Conservation (phyloP, 2,888 invertebrate species). For the Vannuccia rotundouncinata region DNA sequence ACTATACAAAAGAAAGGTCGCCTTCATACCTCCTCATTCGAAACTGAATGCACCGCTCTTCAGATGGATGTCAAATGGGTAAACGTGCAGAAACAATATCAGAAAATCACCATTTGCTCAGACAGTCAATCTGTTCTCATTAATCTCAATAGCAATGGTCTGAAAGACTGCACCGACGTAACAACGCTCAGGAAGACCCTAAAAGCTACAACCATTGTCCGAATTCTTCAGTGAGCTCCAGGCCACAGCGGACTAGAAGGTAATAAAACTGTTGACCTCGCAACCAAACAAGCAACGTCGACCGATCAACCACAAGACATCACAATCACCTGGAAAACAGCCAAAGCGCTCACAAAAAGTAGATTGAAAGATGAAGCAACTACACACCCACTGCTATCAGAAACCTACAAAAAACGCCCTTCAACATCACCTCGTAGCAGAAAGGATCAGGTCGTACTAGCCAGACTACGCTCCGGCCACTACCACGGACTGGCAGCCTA, state of each 20-base stretch:
- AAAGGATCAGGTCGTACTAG: not conserved
- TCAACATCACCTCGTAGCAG: slow-evolving; percentile 1
- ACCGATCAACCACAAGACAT: not conserved
- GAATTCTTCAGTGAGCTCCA: not conserved
- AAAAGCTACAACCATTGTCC: not conserved
- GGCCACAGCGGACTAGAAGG: not conserved
- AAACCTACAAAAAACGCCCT: not conserved
- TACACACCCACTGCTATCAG: not conserved
- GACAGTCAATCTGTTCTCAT: not conserved
- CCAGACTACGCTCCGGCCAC: not conserved
- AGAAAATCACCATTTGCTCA: not conserved
- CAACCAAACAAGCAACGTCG: not conserved
- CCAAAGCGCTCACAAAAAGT: slow-evolving; percentile 5
- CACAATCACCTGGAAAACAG: slow-evolving; percentile 1
- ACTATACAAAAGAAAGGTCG: not conserved
- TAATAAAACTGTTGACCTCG: not conserved
- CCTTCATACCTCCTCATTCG: not conserved
- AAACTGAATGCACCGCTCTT: not conserved
- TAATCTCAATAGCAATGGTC: not conserved
- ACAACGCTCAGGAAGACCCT: not conserved
- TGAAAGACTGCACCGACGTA: not conserved
- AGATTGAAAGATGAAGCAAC: not conserved
- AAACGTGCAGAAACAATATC: not conserved
- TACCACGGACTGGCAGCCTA: not conserved
- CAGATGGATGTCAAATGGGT: not conserved